Percentiles rank a stretch among this genome's conserved stretches.
These are phyloP conservation scores for Cactoblastis cactorum DNA, from an alignment of 2,888 invertebrate genomes.

Conservation along the genomic window DNA sequence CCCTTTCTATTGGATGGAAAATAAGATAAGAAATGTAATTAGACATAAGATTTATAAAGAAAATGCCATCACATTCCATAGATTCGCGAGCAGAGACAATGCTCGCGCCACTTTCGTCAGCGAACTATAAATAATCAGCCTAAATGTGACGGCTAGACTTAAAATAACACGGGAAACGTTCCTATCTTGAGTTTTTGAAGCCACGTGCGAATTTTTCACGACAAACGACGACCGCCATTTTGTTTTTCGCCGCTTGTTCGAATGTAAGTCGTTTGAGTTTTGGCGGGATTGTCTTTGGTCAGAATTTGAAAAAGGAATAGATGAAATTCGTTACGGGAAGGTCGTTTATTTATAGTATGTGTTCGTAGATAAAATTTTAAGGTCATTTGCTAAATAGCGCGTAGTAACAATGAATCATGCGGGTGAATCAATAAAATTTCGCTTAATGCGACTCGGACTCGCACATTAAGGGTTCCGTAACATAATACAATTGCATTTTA, in stretches of 20 bases:
- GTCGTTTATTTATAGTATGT: neutral
- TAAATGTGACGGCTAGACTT: constrained; percentile 62
- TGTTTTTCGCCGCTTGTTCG: constrained; percentile 7
- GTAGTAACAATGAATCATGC: neutral
- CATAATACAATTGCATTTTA: no score
- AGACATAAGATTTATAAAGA: neutral
- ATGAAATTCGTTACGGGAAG: neutral
- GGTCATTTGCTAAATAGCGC: neutral
- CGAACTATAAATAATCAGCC: constrained; percentile 48
- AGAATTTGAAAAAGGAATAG: neutral
- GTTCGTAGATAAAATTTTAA: neutral
- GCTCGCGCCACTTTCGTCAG: constrained; percentile 39
- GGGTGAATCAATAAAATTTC: neutral
- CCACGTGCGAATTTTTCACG: constrained; percentile 37
- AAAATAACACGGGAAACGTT: constrained; percentile 47
- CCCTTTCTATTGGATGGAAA: no score
- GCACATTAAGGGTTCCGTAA: no score
- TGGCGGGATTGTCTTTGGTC: constrained; percentile 7
- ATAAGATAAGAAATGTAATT: no score
- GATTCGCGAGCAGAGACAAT: constrained; percentile 32
- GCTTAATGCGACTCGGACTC: no score
- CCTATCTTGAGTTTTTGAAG: constrained; percentile 30
- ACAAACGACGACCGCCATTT: constrained; percentile 16
- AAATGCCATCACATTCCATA: constrained; percentile 14
- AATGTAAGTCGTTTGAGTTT: constrained; percentile 4